Conservation (phyloP, 1,140 invertebrate species). For the Aphaenogaster rudis region DNA sequence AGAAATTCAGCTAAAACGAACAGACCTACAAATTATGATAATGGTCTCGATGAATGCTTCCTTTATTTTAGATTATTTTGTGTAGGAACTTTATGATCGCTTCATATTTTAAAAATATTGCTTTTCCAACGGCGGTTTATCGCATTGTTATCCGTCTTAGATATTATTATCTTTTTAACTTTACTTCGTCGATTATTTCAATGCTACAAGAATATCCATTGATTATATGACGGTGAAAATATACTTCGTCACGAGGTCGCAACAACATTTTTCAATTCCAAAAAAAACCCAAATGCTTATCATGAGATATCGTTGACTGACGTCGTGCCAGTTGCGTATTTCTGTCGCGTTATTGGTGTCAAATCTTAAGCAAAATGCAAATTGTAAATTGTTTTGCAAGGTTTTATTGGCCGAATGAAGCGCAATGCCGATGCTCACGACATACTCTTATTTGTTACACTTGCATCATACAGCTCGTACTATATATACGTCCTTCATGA, state of each 20-base stretch:
- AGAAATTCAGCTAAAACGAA: no score
- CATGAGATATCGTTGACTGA: background rate
- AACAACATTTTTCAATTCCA: background rate
- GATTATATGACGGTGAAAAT: background rate
- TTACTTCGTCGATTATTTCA: background rate
- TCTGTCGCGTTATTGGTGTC: background rate
- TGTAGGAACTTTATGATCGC: background rate
- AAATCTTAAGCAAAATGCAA: constrained; percentile 50
- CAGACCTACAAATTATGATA: background rate
- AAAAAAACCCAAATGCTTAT: constrained; percentile 25
- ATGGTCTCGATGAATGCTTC: background rate
- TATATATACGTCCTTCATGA: constrained; percentile 15
- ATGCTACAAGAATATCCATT: background rate
- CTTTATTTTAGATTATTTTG: background rate
- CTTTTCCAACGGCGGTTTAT: background rate
- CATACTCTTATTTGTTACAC: constrained; percentile 28
- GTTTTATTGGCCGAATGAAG: constrained; percentile 58
- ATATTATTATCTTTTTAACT: constrained; percentile 25
- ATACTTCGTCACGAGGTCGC: background rate
- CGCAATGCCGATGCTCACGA: background rate
- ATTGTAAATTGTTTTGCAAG: constrained; percentile 66
- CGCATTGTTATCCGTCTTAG: background rate
- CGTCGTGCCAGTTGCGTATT: constrained; percentile 13
- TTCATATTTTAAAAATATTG: background rate
- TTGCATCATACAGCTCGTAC: constrained; percentile 49